A percentile compares a stretch with the other conserved stretches of the same genome.
phyloP scores from a whole-genome alignment of 2,113 vertebrate genomes.

The Megaptera novaeangliae region DNA sequence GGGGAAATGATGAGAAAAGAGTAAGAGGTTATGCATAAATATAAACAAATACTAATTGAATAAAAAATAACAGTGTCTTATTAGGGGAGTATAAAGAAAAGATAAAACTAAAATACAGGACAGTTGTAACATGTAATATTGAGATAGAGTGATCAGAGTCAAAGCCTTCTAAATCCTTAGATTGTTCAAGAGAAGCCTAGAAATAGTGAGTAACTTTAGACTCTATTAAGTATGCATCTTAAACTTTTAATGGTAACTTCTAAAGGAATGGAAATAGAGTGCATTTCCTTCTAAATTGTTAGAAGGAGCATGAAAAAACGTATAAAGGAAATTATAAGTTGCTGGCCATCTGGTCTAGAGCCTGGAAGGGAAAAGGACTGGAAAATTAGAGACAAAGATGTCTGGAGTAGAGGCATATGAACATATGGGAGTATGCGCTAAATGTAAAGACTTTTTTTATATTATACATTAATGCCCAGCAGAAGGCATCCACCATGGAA shows the following conservation, averaged over 20 bases:
- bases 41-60: not conserved
- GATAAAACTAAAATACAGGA: not conserved
- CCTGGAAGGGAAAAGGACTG: not conserved
- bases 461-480: not conserved
- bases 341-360: not conserved
- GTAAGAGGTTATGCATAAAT: not conserved
- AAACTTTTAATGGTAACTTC: not conserved
- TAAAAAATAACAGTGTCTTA: not conserved
- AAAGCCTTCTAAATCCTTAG: not conserved
- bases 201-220: not conserved
- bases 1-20: not conserved
- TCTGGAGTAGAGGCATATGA: not conserved
- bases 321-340: not conserved
- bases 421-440: not conserved
- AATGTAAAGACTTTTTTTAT: not conserved
- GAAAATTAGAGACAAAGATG: not conserved
- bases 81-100: not conserved
- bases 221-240: not conserved
- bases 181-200: not conserved
- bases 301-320: not conserved
- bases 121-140: not conserved
- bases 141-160: not conserved
- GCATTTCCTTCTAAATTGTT: not conserved
- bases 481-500: not conserved
- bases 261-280: not conserved